Base-by-base conservation (phyloP, 2,888 invertebrate genomes). In the Aelia acuminata region DNA sequence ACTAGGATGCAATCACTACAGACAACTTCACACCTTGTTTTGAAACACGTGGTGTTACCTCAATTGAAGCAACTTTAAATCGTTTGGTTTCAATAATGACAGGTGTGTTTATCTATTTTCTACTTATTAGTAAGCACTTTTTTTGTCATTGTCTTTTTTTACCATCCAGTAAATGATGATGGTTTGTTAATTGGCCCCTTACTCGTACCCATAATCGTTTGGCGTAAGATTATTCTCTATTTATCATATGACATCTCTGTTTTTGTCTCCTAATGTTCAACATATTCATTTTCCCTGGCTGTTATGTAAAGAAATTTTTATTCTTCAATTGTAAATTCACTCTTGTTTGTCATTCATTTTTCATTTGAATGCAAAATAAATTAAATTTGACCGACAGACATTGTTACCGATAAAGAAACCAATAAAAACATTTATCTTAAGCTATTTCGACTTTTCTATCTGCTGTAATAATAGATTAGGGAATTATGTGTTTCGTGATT, bases 161-260 rank as follows among this genome's bases (percentile, higher is more conserved):
- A 80, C 80, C 80, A 43, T 47, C n/a, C n/a, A 47, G 39, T 35
- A 39, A 48, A 63, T 43, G 53, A 85, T 85, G 31, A 85, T 57
- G 63, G 43, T 53, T 18, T 4, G 63, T 57, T 49, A 49, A 50
- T 85, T 85, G 85, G 11, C 50, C 85, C 20, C 26, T 50, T n/a
- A n/a, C 43, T 49, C 10, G 53, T 57, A 13, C n/a, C 22, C 43
- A 35, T 85, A 85, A 47, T 50, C 53, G 53, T 85, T 49, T 26
- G 5, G 63, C 35, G 63, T 70, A 70, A 35, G 63, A 35, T 70
- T 35, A 70, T 70, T 70, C 35, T 70, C 63, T 70, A 57, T 57
- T 57, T 26, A 70, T 70, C 63, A 20, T 35, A 70, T 70, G 63
- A 70, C 35, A 35, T 35, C 35, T 70, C 63, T 70, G 63, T 70